A percentile compares a stretch with the other conserved stretches of the same genome.
phyloP scores from a whole-genome alignment of 2,113 vertebrate genomes.

The Calyptomena viridis region DNA sequence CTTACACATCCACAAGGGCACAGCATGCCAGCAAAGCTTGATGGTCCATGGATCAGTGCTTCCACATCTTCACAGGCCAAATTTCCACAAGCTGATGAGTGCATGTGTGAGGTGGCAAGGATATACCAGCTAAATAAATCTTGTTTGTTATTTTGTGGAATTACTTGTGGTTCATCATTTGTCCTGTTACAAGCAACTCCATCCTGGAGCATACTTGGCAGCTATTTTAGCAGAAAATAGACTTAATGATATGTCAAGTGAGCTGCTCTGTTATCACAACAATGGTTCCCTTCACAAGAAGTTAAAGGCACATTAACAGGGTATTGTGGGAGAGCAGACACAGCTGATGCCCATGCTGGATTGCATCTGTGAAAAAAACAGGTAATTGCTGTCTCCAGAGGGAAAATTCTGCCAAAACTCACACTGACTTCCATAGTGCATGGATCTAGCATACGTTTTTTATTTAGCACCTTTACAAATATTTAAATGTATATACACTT shows the following conservation, averaged over 20 bases:
- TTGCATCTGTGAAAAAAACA: not conserved
- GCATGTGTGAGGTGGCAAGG: not conserved
- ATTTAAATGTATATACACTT: not conserved
- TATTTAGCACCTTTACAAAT: slow-evolving; percentile 14
- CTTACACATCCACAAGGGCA: not conserved
- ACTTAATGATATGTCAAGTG: not conserved
- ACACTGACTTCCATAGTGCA: not conserved
- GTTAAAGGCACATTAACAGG: not conserved
- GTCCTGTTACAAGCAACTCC: not conserved
- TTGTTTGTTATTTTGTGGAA: not conserved
- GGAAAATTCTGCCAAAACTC: slow-evolving; percentile 3
- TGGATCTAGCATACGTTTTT: not conserved
- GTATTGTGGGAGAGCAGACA: not conserved
- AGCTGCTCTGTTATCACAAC: not conserved
- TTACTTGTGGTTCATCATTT: not conserved
- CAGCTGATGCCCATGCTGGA: slow-evolving; percentile 14
- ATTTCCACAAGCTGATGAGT: not conserved
- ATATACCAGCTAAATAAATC: not conserved
- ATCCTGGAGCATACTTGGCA: not conserved
- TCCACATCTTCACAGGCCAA: not conserved
- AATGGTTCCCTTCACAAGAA: not conserved
- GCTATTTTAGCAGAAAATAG: not conserved
- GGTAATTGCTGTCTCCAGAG: not conserved
- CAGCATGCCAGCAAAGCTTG: not conserved
- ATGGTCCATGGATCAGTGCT: not conserved